phyloP scores from a whole-genome alignment of 2,888 invertebrate species.

The Orchesella flavescens region DNA sequence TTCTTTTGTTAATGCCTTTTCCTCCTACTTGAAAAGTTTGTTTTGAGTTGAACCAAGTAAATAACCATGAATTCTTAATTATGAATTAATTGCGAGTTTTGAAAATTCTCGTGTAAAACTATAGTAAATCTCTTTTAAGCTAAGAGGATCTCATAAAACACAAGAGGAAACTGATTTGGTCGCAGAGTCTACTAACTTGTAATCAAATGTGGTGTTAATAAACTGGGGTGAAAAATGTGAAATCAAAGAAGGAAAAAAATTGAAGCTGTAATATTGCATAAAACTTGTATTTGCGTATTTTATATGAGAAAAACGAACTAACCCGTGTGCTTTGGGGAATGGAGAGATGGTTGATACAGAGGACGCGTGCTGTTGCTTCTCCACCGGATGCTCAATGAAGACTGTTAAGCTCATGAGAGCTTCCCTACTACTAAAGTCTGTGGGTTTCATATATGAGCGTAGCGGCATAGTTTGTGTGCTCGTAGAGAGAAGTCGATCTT shows the following conservation, averaged over 20 bases:
- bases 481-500: not conserved
- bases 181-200: not conserved
- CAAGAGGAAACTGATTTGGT: not conserved
- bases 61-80: slow-evolving; percentile 52
- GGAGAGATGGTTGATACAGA: slow-evolving; percentile 37
- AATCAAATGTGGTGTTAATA: not conserved
- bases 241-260: too few relatives aligned
- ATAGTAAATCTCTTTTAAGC: slow-evolving; percentile 18
- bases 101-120: slow-evolving; percentile 43
- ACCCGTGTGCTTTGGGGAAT: slow-evolving; percentile 26
- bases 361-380: slow-evolving; percentile 53
- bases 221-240: too few relatives aligned
- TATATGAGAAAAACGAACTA: not conserved
- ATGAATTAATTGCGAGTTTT: slow-evolving; percentile 53
- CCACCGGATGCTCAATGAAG: slow-evolving; percentile 68
- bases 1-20: slow-evolving; percentile 15
- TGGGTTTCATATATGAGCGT: not conserved
- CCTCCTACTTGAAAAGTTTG: not conserved
- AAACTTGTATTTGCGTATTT: too few relatives aligned
- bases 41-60: not conserved
- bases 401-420: slow-evolving; percentile 64
- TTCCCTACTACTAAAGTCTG: slow-evolving; percentile 42
- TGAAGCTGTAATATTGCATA: too few relatives aligned
- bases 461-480: too few relatives aligned
- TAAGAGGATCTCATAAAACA: not conserved